Conservation (phyloP, 1,140 invertebrate species). For the Pomphorhynchus laevis region DNA sequence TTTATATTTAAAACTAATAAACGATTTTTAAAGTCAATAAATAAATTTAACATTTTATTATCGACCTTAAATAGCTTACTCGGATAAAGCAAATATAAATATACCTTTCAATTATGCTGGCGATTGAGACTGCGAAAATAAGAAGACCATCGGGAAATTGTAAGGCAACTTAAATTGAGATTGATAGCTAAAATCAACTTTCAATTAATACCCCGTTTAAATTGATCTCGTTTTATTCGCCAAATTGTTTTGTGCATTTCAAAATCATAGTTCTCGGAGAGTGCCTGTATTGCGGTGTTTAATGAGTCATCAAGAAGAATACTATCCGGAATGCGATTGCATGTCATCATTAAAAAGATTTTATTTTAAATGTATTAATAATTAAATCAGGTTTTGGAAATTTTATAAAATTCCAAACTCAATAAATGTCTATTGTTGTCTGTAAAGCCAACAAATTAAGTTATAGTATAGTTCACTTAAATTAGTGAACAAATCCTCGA, state of each 20-base stretch:
- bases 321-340: conserved; percentile 33
- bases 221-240: conserved; percentile 41
- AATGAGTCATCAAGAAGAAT: conserved; percentile 39
- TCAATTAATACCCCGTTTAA: conserved; percentile 26
- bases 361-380: too few species aligned
- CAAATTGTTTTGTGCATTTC: conserved; percentile 91
- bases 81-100: conserved; percentile 6
- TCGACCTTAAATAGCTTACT: too few species aligned
- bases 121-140: conserved; percentile 57
- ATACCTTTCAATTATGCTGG: conserved; percentile 48
- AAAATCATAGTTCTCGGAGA: conserved; percentile 88
- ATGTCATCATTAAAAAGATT: too few species aligned
- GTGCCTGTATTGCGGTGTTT: conserved; percentile 27
- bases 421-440: too few species aligned
- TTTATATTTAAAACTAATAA: too few species aligned
- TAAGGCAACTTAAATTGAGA: conserved; percentile 33
- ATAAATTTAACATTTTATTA: background rate
- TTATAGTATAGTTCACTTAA: too few species aligned
- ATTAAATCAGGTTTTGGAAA: too few species aligned
- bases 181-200: conserved; percentile 1
- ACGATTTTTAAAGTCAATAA: background rate
- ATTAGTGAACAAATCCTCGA: too few species aligned
- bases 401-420: too few species aligned
- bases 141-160: conserved; percentile 78
- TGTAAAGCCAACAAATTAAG: too few species aligned